These are phyloP conservation scores for Cordilura impudica DNA, from an alignment of 2,888 invertebrate genomes.

Conservation along the genomic window DNA sequence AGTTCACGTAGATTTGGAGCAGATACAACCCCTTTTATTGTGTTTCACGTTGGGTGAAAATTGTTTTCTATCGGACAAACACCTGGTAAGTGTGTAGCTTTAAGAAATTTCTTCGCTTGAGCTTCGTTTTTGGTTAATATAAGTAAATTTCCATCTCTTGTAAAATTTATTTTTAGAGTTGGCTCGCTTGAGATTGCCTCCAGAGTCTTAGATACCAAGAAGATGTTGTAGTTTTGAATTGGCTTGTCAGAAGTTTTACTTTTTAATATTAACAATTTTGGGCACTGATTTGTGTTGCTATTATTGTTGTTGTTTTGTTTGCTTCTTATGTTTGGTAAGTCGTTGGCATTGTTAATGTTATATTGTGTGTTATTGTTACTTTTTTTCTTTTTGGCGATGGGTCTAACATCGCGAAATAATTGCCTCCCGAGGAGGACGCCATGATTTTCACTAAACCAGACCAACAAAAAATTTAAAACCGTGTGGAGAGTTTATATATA, in stretches of 20 bases:
- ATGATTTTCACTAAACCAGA: too few species aligned
- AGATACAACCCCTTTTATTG: not conserved
- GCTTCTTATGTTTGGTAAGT: too few species aligned
- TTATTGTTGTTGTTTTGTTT: too few species aligned
- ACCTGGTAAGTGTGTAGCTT: not conserved
- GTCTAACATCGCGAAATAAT: too few species aligned
- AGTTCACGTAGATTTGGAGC: too few species aligned
- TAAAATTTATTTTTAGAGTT: not conserved
- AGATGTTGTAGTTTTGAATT: not conserved
- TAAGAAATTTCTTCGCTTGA: not conserved
- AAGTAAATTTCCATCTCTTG: not conserved
- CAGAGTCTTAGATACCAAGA: not conserved
- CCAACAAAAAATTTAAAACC: too few species aligned
- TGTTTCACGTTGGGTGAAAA: conserved; percentile 2
- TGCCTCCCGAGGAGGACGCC: too few species aligned
- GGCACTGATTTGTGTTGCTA: not conserved
- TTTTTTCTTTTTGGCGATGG: too few species aligned
- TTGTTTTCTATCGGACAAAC: too few species aligned
- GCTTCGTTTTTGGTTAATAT: not conserved
- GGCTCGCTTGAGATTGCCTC: not conserved
- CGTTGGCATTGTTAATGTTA: too few species aligned
- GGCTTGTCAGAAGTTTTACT: not conserved
- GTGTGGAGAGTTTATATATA: too few species aligned
- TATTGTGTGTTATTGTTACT: too few species aligned
- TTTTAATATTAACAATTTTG: conserved; percentile 13